A percentile compares a stretch with the other conserved stretches of the same genome.
Evolutionary conservation across 2,113 vertebrate genomes (phyloP).

Genomic region (Syngnathus scovelli): DNA sequence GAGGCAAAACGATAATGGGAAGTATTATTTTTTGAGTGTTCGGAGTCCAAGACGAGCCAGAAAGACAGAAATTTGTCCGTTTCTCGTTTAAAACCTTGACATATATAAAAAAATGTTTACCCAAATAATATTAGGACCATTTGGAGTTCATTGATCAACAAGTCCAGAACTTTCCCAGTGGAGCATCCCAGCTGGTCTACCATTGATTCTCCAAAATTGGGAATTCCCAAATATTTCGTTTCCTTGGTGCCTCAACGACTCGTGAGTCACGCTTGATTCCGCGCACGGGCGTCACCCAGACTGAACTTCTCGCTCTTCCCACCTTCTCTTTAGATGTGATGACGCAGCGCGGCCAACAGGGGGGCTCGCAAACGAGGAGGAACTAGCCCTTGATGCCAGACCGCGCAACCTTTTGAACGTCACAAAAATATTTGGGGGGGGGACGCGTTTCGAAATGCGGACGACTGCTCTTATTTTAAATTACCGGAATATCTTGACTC

Average conservation of each 20-base stretch:
- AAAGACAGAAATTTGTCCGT: neutral
- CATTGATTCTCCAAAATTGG: slow-evolving; percentile 34
- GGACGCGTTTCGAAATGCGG: slow-evolving; percentile 21
- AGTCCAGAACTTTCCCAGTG: slow-evolving; percentile 25
- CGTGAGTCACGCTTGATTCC: slow-evolving; percentile 52
- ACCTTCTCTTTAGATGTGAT: slow-evolving; percentile 39
- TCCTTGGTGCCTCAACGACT: slow-evolving; percentile 24
- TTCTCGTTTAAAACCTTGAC: neutral
- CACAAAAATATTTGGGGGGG: slow-evolving; percentile 22
- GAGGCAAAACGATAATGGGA: no score
- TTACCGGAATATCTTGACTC: slow-evolving; percentile 17
- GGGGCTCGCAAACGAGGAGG: slow-evolving; percentile 42
- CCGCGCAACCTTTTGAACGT: slow-evolving; percentile 22
- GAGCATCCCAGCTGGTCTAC: neutral
- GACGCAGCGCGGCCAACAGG: slow-evolving; percentile 43
- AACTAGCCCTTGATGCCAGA: slow-evolving; percentile 31
- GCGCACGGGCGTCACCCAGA: slow-evolving; percentile 43
- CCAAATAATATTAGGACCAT: neutral
- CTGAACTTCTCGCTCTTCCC: slow-evolving; percentile 11
- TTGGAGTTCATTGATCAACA: slow-evolving; percentile 40
- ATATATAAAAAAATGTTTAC: neutral
- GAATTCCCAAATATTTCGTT: neutral
- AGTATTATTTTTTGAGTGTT: neutral
- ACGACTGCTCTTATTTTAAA: slow-evolving; percentile 31
- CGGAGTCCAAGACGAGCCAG: neutral